Conservation (phyloP, 2,113 vertebrate genomes). For the Danio rerio region DNA sequence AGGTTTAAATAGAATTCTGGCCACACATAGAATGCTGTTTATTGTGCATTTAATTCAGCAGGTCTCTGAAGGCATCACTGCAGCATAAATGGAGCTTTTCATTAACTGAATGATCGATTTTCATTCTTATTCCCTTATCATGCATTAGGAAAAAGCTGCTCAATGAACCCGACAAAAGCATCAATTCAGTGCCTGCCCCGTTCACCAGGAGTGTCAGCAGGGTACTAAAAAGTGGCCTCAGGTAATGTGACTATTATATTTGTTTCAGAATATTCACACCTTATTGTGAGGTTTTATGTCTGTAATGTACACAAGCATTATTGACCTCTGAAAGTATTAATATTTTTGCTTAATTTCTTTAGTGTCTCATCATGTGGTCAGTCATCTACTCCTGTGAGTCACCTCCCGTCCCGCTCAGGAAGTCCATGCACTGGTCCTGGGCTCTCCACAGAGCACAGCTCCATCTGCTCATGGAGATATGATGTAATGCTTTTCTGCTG, state of each 20-base stretch:
- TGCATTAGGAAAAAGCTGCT: constrained; percentile 73
- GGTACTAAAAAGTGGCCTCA: constrained; percentile 68
- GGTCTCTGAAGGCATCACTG: background rate
- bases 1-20: background rate
- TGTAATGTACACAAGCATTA: background rate
- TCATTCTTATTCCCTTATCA: constrained; percentile 41
- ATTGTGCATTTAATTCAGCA: background rate
- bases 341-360: constrained; percentile 21
- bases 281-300: background rate
- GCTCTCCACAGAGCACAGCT: constrained; percentile 83
- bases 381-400: constrained; percentile 68
- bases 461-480: constrained; percentile 84
- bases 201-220: constrained; percentile 72
- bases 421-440: constrained; percentile 75
- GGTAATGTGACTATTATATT: constrained; percentile 64
- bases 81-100: background rate
- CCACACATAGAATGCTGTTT: background rate
- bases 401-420: constrained; percentile 74
- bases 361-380: constrained; percentile 65
- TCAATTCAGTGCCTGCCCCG: constrained; percentile 63
- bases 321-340: constrained; percentile 11
- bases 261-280: background rate
- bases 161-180: constrained; percentile 59
- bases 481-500: constrained; percentile 72
- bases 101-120: background rate